Evolutionary conservation across 2,113 vertebrate species (phyloP).

Genomic region (Lamprotornis superbus): DNA sequence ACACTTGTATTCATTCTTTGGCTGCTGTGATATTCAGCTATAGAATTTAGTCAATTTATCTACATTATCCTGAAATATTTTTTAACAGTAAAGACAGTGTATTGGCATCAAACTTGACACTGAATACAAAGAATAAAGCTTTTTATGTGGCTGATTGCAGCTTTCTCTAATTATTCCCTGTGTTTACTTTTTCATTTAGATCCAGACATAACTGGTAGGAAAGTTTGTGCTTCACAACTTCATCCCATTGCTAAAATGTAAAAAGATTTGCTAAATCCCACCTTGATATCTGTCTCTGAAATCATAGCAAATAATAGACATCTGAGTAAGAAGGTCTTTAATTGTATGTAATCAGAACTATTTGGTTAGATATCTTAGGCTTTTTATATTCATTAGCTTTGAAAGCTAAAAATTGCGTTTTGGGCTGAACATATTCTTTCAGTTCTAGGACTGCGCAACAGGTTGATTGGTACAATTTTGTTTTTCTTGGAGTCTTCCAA

Average conservation of each 20-base stretch:
- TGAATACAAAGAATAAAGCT: neutral
- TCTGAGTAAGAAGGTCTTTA: neutral
- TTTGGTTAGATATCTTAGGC: neutral
- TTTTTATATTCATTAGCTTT: neutral
- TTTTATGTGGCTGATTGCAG: neutral
- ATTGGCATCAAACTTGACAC: neutral
- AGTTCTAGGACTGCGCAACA: neutral
- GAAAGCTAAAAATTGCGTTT: neutral
- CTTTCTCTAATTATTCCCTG: neutral
- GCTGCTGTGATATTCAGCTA: rapidly evolving
- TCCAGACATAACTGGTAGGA: neutral
- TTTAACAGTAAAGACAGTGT: neutral
- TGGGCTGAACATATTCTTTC: neutral
- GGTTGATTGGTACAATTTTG: neutral
- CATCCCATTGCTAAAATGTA: neutral
- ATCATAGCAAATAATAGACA: neutral
- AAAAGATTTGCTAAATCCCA: neutral
- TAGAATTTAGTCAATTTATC: neutral
- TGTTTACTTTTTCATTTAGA: neutral
- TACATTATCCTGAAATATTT: neutral
- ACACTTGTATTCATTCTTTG: neutral
- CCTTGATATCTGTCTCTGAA: neutral
- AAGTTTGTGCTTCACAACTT: neutral
- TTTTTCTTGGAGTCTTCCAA: neutral
- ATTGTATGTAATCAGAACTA: neutral